Conservation (phyloP, 1,140 invertebrate species). For the Drosophila lacertosa region DNA sequence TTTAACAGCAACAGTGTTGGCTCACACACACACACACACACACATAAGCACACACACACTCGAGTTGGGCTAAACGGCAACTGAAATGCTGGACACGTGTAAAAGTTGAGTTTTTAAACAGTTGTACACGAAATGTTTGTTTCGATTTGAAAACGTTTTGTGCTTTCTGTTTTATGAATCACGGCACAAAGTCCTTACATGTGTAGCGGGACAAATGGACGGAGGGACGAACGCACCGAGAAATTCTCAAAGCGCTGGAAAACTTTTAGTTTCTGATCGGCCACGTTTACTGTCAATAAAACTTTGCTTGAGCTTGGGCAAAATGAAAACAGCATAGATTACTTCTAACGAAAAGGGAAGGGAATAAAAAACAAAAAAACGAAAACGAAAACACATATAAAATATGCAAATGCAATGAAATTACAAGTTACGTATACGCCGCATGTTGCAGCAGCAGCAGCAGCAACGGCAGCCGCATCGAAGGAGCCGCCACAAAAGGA, state of each 20-base stretch:
- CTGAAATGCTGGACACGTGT: constrained; percentile 75
- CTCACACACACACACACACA: constrained; percentile 1
- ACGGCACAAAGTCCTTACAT: constrained; percentile 41
- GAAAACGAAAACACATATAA: constrained; percentile 45
- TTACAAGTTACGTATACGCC: constrained; percentile 81
- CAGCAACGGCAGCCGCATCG: not conserved
- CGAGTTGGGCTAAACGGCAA: constrained; percentile 25
- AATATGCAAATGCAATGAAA: constrained; percentile 81
- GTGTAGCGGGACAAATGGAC: constrained; percentile 18
- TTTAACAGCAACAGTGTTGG: not conserved
- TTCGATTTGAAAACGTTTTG: constrained; percentile 56
- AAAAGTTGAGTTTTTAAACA: constrained; percentile 77
- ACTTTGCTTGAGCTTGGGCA: constrained; percentile 65
- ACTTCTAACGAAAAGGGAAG: constrained; percentile 23
- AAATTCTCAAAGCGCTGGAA: constrained; percentile 65
- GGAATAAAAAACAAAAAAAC: not conserved
- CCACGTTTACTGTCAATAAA: constrained; percentile 82
- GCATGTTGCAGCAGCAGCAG: constrained; percentile 46
- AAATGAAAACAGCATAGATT: constrained; percentile 63
- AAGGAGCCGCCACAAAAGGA: constrained; percentile 55
- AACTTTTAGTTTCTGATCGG: constrained; percentile 74
- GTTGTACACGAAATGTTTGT: constrained; percentile 70
- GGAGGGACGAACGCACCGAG: not conserved
- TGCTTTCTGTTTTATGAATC: constrained; percentile 75
- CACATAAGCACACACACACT: not conserved